These are phyloP conservation scores for Hypolimnas misippus DNA, from an alignment of 2,888 invertebrate species.

Conservation along the genomic window DNA sequence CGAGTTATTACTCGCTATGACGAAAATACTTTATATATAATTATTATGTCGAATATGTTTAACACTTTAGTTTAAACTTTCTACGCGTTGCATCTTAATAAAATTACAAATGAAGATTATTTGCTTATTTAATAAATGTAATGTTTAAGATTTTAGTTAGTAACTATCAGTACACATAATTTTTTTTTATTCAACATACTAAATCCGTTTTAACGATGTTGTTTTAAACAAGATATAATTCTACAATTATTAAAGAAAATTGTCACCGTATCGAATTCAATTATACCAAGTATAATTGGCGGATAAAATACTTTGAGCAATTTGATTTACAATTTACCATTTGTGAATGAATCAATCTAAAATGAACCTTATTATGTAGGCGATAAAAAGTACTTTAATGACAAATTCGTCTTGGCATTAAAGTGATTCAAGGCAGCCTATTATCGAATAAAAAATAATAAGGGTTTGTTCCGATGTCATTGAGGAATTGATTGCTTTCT, in stretches of 20 bases:
- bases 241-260: slow-evolving; percentile 59
- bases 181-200: neutral
- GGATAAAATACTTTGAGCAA: slow-evolving; percentile 59
- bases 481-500: slow-evolving; percentile 69
- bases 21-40: too few relatives aligned
- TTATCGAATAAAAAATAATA: slow-evolving; percentile 58
- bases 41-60: too few relatives aligned
- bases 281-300: slow-evolving; percentile 67
- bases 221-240: slow-evolving; percentile 18
- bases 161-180: too few relatives aligned
- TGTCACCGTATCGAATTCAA: slow-evolving; percentile 63
- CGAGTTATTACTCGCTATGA: too few relatives aligned
- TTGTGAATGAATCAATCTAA: slow-evolving; percentile 22
- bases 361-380: slow-evolving; percentile 41
- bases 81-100: too few relatives aligned
- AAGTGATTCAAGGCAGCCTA: slow-evolving; percentile 53
- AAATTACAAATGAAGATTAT: too few relatives aligned
- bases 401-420: slow-evolving; percentile 38
- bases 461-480: slow-evolving; percentile 55
- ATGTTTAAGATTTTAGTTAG: too few relatives aligned
- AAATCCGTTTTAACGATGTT: neutral
- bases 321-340: slow-evolving; percentile 45
- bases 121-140: too few relatives aligned
- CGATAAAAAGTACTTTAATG: slow-evolving; percentile 33
- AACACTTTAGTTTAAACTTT: too few relatives aligned